These are phyloP conservation scores for Taphrorychus bicolor DNA, from an alignment of 2,888 invertebrate genomes.

Conservation along the genomic window DNA sequence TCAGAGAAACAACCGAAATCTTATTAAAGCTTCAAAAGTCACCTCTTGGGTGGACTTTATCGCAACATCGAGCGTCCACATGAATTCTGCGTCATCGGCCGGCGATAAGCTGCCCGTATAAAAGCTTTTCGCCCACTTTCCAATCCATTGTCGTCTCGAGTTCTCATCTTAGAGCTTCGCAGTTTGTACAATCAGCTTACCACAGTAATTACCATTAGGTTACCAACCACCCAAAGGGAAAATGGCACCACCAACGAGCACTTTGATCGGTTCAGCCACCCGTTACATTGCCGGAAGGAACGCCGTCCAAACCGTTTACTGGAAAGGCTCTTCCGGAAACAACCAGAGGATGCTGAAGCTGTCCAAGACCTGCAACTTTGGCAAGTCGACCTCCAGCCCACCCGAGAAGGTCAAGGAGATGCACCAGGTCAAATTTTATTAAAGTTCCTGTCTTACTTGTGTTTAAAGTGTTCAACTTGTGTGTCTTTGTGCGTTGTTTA, in stretches of 20 bases:
- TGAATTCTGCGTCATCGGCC: not conserved
- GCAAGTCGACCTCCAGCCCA: conserved; percentile 30
- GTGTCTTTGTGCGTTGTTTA: not conserved
- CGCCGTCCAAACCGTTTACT: conserved; percentile 79
- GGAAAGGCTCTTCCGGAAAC: conserved; percentile 63
- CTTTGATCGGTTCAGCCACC: conserved; percentile 35
- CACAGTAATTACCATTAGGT: not conserved
- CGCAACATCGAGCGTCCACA: not conserved
- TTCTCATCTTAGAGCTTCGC: not conserved
- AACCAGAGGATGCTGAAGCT: conserved; percentile 53
- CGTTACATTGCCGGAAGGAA: conserved; percentile 77
- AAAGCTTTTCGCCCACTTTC: not conserved
- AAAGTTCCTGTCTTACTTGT: not conserved
- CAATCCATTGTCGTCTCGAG: not conserved
- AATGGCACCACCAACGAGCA: conserved; percentile 29
- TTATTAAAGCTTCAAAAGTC: too few species aligned
- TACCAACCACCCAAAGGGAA: not conserved
- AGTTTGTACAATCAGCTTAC: not conserved
- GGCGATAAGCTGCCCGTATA: not conserved
- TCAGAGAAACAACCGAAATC: too few species aligned
- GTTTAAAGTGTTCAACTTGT: not conserved
- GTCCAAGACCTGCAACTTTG: conserved; percentile 54
- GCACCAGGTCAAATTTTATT: conserved; percentile 30
- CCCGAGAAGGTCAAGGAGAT: conserved; percentile 16
- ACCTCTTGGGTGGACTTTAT: not conserved